Conservation (phyloP, 1,140 invertebrate species). For the Steinernema khuongi region DNA sequence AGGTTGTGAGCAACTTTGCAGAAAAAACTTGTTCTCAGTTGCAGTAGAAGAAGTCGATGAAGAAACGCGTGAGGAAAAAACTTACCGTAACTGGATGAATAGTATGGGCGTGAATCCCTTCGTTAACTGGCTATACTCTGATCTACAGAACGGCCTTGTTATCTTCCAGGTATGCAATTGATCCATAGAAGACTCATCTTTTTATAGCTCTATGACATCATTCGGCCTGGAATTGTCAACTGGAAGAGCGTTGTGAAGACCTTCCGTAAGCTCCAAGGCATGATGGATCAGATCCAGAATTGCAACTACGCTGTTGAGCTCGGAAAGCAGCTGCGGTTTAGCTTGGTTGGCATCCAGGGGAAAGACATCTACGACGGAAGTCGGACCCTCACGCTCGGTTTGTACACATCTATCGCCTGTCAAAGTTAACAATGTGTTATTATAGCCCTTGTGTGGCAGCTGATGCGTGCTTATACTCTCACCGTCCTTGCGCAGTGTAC, state of each 20-base stretch:
- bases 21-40: constrained; percentile 29
- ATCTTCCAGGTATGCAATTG: constrained; percentile 75
- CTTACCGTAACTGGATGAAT: constrained; percentile 99
- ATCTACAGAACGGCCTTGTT: constrained; percentile 89
- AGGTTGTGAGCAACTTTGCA: constrained; percentile 38
- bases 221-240: constrained; percentile 88
- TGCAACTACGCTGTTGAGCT: constrained; percentile 96
- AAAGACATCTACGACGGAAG: constrained; percentile 93
- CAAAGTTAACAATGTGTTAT: constrained; percentile 17
- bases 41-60: constrained; percentile 62
- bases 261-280: constrained; percentile 74
- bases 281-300: constrained; percentile 89
- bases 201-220: constrained; percentile 82
- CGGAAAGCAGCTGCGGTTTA: constrained; percentile 86
- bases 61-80: constrained; percentile 78
- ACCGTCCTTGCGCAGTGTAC: constrained; percentile 82
- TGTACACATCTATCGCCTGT: no score
- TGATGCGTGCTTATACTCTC: constrained; percentile 96
- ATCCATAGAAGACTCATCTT: constrained; percentile 20
- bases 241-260: constrained; percentile 80
- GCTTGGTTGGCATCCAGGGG: constrained; percentile 89
- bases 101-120: constrained; percentile 91
- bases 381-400: no score
- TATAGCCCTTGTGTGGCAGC: constrained; percentile 89
- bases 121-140: constrained; percentile 94